Conservation (phyloP, 1,140 invertebrate genomes). For the Lutraria rhynchaena region DNA sequence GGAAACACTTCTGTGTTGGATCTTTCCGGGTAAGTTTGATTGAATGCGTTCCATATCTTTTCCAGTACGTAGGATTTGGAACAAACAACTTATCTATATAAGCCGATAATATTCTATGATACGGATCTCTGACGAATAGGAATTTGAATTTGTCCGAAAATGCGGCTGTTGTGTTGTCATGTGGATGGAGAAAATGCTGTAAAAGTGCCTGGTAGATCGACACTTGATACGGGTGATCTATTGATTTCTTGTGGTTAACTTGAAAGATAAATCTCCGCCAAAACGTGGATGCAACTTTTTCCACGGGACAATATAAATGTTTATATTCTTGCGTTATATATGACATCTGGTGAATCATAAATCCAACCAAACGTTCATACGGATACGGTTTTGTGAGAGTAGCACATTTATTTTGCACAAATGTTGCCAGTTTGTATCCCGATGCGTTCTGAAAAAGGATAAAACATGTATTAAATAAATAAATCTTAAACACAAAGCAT, state of each 20-base stretch:
- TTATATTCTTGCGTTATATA: background rate
- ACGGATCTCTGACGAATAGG: constrained; percentile 46
- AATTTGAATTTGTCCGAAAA: constrained; percentile 20
- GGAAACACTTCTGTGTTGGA: constrained; percentile 2
- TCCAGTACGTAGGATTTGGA: constrained; percentile 42
- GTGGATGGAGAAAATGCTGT: background rate
- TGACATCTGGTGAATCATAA: constrained; percentile 19
- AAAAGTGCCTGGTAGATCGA: constrained; percentile 14
- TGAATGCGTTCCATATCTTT: constrained; percentile 29
- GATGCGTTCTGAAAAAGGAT: too few relatives aligned
- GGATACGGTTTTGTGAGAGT: too few relatives aligned
- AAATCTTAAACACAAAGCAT: too few relatives aligned
- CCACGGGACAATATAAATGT: constrained; percentile 32
- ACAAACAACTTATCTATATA: constrained; percentile 50
- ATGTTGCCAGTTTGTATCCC: too few relatives aligned
- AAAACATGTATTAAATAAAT: too few relatives aligned
- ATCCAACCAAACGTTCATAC: background rate
- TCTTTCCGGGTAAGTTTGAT: constrained; percentile 2
- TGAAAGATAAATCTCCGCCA: constrained; percentile 25
- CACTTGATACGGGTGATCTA: constrained; percentile 34
- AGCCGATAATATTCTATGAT: constrained; percentile 34
- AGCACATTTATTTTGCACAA: too few relatives aligned
- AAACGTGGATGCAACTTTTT: constrained; percentile 46
- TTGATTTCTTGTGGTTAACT: background rate
- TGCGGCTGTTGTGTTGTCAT: background rate